Evolutionary conservation across 2,888 invertebrate species (phyloP), one percentile per base, ranked within the genome.

Genomic region (Scaptomyza cyrtandrae): DNA sequence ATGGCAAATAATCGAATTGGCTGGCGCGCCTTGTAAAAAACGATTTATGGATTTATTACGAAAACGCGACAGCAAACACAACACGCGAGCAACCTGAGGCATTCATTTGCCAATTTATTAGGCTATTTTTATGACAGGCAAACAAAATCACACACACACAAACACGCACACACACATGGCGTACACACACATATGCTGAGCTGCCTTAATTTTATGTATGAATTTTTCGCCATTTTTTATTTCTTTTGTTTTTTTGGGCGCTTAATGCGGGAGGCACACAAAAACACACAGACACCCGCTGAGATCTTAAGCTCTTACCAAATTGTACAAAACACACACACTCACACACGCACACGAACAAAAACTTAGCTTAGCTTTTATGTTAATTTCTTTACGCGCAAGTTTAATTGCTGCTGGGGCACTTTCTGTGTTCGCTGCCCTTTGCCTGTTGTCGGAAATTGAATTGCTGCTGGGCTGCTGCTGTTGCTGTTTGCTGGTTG

Each of bases 31-130:
- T 80, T 80, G 72, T 79, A 80, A 80, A 83, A 82, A 83, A 71
- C 85, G 85, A 84, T 84, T 84, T 84, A 85, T 84, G 83, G 85
- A 84, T 85, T 84, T 84, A 83, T 85, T 79, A 85, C 80, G 78
- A 83, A 79, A 83, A 74, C 48, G 73, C 84, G 73, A 69, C 71
- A 79, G 50, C 62, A 66, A 66, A 58, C 55, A 33, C 45, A 14
- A 44, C 27, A 50, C 43, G 50, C 55, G 65, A 63, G 61, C 60
- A 75, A 82, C 79, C 77, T 83, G 84, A 75, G 60, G 78, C 71
- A 73, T 83, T 80, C 65, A 68, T 81, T 83, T 83, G 85, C 77
- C 77, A 75, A 79, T 83, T 83, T 83, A 85, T 85, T 85, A 79
- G 62, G 79, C 77, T 82, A 85, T 84, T 85, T 85, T 83, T 85